Evolutionary conservation across 37 sponge, comb jelly and placozoan genomes (phyloP), one percentile per base, ranked within the genome.

Genomic region (Spongilla lacustris): DNA sequence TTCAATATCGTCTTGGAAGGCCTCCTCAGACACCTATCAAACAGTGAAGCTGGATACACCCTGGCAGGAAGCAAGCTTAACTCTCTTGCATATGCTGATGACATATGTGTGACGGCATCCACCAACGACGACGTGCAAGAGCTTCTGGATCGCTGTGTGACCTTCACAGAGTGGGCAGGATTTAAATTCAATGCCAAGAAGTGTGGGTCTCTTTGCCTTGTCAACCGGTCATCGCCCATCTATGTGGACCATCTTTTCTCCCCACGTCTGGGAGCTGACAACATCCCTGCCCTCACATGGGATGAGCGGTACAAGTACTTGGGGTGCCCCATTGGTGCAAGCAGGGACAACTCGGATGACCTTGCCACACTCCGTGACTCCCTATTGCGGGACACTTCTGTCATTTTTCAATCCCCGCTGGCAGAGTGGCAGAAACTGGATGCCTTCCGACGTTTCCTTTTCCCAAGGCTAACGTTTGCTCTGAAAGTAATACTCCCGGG

Each of bases 381-480:
- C 10, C 21, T 77, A 0, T 12, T 75, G 26, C 3, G 1, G 9
- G 77, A 27, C 19, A 30, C 50, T 17, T 46, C 29, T 3, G 67
- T 4, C 12, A 82, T 88, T 5, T 21, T n/a, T 2, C 14, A 34
- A 32, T 70, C 72, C 36, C 37, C 9, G 0, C 75, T 89, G 10
- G 36, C 85, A 69, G 81, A 84, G 32, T 89, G 90, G 90, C 90
- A 84, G 69, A 89, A 89, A 69, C 14, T 89, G 34, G 81, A 89
- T 74, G 90, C 90, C 75, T 73, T 79, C 68, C 50, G 67, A 25
- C 49, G 22, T 4, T 89, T 89, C 68, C 69, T 84, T 10, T 8
- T 79, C 33, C 70, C 90, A 21, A 78, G 66, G 34, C 46, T 41
- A 12, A 27, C 36, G 13, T 82, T 68, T 69, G 69, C 67, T 19